These are phyloP conservation scores for Cydia strobilella DNA, from an alignment of 1,140 invertebrate genomes.

Conservation along the genomic window DNA sequence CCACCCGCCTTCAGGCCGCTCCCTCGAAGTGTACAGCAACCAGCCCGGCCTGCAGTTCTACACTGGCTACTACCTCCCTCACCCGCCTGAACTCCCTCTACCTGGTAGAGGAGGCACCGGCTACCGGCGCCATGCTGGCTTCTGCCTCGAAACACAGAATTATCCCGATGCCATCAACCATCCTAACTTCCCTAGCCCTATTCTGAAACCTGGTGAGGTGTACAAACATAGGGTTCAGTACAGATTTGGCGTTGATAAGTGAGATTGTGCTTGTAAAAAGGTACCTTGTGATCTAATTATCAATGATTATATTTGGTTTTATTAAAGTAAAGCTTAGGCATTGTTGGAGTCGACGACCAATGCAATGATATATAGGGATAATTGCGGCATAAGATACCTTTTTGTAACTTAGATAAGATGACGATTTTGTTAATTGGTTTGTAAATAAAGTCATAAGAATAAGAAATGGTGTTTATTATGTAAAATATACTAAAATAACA, in stretches of 20 bases:
- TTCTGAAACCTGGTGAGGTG: slow-evolving; percentile 86
- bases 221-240: slow-evolving; percentile 85
- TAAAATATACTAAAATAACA: neutral
- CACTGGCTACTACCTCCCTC: slow-evolving; percentile 88
- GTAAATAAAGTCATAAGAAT: neutral
- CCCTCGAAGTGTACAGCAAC: slow-evolving; percentile 88
- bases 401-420: neutral
- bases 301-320: neutral
- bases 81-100: slow-evolving; percentile 73
- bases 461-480: neutral
- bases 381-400: neutral
- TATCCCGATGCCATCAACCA: slow-evolving; percentile 96
- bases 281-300: slow-evolving; percentile 12
- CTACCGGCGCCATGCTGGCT: slow-evolving; percentile 90
- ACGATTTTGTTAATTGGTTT: neutral
- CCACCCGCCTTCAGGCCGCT: slow-evolving; percentile 87
- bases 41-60: slow-evolving; percentile 96
- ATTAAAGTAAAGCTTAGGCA: neutral
- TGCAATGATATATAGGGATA: too few relatives aligned
- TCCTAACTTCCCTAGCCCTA: slow-evolving; percentile 86
- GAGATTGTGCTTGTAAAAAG: slow-evolving; percentile 34
- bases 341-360: too few relatives aligned
- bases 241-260: slow-evolving; percentile 74
- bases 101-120: slow-evolving; percentile 85
- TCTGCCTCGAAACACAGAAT: slow-evolving; percentile 95